A percentile compares a stretch with the other conserved stretches of the same genome.
These are phyloP conservation scores for Channallabes apus DNA, from an alignment of 2,797 vertebrate genomes.

Conservation along the genomic window DNA sequence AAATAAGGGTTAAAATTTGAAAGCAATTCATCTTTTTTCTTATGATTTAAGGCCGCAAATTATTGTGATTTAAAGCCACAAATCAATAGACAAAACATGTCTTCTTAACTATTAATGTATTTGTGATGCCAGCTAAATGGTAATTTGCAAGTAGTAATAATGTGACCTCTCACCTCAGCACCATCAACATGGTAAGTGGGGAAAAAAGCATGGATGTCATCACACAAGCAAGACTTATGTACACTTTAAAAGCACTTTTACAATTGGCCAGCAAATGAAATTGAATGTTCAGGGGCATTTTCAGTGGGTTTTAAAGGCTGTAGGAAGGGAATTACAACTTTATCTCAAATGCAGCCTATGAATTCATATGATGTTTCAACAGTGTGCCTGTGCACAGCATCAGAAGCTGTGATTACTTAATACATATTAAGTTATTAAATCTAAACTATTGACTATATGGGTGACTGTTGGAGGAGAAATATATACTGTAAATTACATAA, in stretches of 20 bases:
- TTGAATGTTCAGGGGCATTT: background rate
- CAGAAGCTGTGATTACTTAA: no score
- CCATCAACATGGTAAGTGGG: background rate
- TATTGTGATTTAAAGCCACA: background rate
- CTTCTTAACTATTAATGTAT: background rate
- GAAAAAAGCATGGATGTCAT: background rate
- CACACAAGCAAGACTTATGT: background rate
- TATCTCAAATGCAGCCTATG: background rate
- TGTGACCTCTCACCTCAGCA: background rate
- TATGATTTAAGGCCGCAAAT: background rate
- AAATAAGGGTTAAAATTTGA: background rate
- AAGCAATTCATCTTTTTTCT: background rate
- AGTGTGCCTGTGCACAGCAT: background rate
- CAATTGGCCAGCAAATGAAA: background rate
- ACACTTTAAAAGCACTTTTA: background rate
- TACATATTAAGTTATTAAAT: slow-evolving; percentile 1
- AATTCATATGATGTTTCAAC: background rate
- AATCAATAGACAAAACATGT: background rate
- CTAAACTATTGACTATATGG: background rate
- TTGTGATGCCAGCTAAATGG: background rate
- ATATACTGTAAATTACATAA: background rate
- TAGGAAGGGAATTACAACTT: background rate
- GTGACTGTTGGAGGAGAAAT: background rate
- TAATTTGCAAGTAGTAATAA: background rate
- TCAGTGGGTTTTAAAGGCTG: background rate